These are phyloP conservation scores for Pluvialis apricaria DNA, from an alignment of 2,113 vertebrate species.

Conservation along the genomic window DNA sequence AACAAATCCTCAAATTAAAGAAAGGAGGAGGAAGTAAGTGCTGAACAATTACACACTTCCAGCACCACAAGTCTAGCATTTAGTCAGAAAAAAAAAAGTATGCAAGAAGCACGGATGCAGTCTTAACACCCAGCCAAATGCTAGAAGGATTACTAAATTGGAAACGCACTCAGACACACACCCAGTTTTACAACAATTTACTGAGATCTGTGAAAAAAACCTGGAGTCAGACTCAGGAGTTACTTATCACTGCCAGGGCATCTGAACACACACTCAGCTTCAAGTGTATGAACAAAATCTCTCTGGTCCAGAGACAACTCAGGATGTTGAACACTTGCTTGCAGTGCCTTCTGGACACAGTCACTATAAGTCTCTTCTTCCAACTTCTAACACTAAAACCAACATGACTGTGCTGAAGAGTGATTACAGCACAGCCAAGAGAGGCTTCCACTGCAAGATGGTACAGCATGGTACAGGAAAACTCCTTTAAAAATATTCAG, in stretches of 20 bases:
- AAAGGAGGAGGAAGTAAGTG: slow-evolving; percentile 30
- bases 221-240: background rate
- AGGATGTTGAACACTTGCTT: accelerated
- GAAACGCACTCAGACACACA: background rate
- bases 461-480: background rate
- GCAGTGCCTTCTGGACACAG: accelerated
- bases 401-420: background rate
- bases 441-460: background rate
- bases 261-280: background rate
- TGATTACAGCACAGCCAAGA: background rate
- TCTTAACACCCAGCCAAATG: background rate
- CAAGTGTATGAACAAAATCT: background rate
- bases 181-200: background rate
- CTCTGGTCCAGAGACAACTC: too few relatives aligned
- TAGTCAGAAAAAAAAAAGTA: background rate
- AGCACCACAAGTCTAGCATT: slow-evolving; percentile 43
- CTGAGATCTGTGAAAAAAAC: background rate
- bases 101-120: background rate
- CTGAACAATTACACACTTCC: slow-evolving; percentile 57
- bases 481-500: background rate
- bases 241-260: background rate
- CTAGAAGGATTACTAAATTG: background rate
- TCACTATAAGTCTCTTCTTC: background rate
- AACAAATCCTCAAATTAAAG: slow-evolving; percentile 54
- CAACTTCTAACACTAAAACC: background rate